These are phyloP conservation scores for Tachystola acroxantha DNA, from an alignment of 2,888 invertebrate genomes.

Conservation along the genomic window DNA sequence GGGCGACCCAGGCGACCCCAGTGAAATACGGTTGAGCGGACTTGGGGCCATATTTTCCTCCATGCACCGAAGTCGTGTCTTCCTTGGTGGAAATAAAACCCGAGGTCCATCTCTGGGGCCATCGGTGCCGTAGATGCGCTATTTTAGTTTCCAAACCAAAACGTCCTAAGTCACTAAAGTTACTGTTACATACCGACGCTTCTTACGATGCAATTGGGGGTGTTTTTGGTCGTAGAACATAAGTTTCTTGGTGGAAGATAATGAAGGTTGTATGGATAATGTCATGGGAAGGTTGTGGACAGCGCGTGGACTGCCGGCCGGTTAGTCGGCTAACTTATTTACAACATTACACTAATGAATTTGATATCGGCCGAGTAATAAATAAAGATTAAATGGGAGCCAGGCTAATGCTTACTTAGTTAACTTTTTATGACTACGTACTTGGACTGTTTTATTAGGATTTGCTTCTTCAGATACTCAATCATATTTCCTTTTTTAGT, in stretches of 20 bases:
- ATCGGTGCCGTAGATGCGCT: slow-evolving; percentile 74
- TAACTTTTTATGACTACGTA: slow-evolving; percentile 1
- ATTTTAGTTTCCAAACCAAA: slow-evolving; percentile 37
- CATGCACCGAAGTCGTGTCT: slow-evolving; percentile 75
- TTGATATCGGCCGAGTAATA: slow-evolving; percentile 26
- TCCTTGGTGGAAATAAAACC: slow-evolving; percentile 76
- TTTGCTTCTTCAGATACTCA: not conserved
- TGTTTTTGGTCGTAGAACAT: too few species aligned
- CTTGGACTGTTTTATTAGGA: not conserved
- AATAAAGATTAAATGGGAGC: slow-evolving; percentile 28
- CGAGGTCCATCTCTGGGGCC: slow-evolving; percentile 76
- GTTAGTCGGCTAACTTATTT: slow-evolving; percentile 48
- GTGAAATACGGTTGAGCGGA: slow-evolving; percentile 75
- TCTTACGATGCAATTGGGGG: not conserved
- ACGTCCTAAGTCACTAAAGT: slow-evolving; percentile 23
- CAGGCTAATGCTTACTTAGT: too few species aligned
- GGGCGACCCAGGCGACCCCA: slow-evolving; percentile 61
- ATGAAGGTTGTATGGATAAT: slow-evolving; percentile 45
- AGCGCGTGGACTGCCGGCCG: slow-evolving; percentile 73
- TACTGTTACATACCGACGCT: not conserved
- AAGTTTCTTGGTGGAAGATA: not conserved
- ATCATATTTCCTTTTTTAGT: not conserved
- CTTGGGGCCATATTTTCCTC: slow-evolving; percentile 71
- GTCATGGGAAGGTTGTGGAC: slow-evolving; percentile 78
- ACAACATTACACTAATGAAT: slow-evolving; percentile 33